These are phyloP conservation scores for Bolborhynchus lineola DNA, from an alignment of 2,113 vertebrate species.

Conservation along the genomic window DNA sequence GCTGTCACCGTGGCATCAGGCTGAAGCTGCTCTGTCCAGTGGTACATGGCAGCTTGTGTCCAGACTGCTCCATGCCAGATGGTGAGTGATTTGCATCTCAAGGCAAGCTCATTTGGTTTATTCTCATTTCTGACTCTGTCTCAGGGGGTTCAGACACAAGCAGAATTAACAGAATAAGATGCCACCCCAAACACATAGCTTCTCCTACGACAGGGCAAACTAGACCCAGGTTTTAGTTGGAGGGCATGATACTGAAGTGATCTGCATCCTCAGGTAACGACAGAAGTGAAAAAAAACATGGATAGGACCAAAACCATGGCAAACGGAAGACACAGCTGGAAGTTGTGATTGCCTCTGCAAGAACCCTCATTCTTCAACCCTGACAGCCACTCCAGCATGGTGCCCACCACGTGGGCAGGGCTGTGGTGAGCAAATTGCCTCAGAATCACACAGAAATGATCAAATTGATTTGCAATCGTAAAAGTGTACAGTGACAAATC, in stretches of 20 bases:
- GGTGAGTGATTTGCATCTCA: neutral
- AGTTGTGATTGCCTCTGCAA: neutral
- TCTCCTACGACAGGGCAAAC: neutral
- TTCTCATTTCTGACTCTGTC: neutral
- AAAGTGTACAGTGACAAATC: neutral
- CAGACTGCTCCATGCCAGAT: neutral
- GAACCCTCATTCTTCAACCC: neutral
- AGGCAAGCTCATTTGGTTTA: neutral
- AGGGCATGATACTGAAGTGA: neutral
- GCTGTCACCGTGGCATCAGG: neutral
- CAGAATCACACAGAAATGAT: neutral
- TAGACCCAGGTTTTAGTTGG: neutral
- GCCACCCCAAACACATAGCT: neutral
- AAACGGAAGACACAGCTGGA: neutral
- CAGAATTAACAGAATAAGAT: neutral
- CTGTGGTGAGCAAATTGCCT: neutral
- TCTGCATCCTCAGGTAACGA: neutral
- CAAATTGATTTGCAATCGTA: neutral
- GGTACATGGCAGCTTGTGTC: neutral
- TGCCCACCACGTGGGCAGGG: fast-evolving
- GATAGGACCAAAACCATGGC: neutral
- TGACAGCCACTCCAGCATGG: neutral
- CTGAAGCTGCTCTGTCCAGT: neutral
- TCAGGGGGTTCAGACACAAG: neutral
- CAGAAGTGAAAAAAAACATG: neutral